Percentiles rank a stretch among this genome's conserved stretches.
Evolutionary conservation across 1,140 invertebrate genomes (phyloP).

Genomic region (Eufriesea mexicana): DNA sequence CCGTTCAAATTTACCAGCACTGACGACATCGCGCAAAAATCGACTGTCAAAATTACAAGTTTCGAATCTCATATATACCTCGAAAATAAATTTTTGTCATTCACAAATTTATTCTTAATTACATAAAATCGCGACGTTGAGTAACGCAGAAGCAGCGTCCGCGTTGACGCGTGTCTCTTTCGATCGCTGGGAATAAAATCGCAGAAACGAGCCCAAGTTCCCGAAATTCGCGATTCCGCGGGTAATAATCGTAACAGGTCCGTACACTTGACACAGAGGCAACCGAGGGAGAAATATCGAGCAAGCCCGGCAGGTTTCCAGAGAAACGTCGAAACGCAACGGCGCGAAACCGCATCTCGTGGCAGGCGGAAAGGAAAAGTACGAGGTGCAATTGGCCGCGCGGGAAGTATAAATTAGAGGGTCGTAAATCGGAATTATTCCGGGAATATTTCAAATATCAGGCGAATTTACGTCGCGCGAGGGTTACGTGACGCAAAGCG

Average conservation of each 20-base stretch:
- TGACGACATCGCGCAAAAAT: too few relatives aligned
- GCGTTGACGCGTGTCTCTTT: too few relatives aligned
- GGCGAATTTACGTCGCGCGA: neutral
- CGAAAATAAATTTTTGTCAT: too few relatives aligned
- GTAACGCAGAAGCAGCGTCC: neutral
- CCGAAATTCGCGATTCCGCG: too few relatives aligned
- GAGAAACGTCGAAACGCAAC: neutral
- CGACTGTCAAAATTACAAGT: too few relatives aligned
- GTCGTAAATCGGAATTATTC: neutral
- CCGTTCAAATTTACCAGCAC: too few relatives aligned
- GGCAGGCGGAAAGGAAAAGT: neutral
- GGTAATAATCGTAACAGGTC: neutral
- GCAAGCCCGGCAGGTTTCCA: too few relatives aligned
- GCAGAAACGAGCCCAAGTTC: too few relatives aligned
- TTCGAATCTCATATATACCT: too few relatives aligned
- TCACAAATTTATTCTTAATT: too few relatives aligned
- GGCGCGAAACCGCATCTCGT: neutral
- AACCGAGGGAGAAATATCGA: neutral
- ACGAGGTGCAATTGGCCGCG: neutral
- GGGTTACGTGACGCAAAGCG: conserved; percentile 5
- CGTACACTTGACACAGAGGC: too few relatives aligned
- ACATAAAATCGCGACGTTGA: neutral
- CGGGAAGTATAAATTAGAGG: neutral
- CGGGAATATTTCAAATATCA: neutral
- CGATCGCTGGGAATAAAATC: neutral